Conservation (phyloP, 2,113 vertebrate genomes). For the Triplophysa siluroides region DNA sequence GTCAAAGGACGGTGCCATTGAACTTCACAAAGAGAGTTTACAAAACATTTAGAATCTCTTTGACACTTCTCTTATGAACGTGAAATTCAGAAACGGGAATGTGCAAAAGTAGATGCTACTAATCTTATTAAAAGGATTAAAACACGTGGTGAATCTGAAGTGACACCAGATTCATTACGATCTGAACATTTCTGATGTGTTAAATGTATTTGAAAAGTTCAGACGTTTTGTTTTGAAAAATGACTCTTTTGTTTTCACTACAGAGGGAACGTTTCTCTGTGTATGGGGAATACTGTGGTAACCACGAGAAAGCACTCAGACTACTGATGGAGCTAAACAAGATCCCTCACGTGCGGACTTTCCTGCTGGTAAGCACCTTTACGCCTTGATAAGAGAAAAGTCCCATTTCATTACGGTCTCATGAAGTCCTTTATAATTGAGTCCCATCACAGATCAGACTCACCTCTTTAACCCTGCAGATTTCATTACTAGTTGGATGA, state of each 20-base stretch:
- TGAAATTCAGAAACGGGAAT: neutral
- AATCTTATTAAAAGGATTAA: no score
- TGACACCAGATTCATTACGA: neutral
- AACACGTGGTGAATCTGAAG: no score
- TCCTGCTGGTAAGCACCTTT: constrained; percentile 87
- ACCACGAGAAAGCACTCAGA: constrained; percentile 95
- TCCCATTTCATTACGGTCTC: neutral
- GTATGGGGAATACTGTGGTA: constrained; percentile 97
- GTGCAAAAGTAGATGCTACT: neutral
- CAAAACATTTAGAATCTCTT: neutral
- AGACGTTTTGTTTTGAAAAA: neutral
- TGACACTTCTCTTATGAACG: neutral
- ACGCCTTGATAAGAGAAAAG: neutral
- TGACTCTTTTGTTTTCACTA: neutral
- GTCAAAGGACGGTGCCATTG: neutral
- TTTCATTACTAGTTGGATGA: neutral
- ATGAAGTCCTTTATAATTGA: neutral
- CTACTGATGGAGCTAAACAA: constrained; percentile 98
- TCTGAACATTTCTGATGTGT: no score
- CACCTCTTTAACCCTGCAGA: neutral
- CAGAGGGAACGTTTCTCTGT: constrained; percentile 94
- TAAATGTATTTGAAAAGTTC: no score
- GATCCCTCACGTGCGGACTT: constrained; percentile 88
- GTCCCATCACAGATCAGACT: neutral
- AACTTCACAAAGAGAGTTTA: neutral